phyloP scores from a whole-genome alignment of 2,888 invertebrate species.

The Creontiades dilutus region DNA sequence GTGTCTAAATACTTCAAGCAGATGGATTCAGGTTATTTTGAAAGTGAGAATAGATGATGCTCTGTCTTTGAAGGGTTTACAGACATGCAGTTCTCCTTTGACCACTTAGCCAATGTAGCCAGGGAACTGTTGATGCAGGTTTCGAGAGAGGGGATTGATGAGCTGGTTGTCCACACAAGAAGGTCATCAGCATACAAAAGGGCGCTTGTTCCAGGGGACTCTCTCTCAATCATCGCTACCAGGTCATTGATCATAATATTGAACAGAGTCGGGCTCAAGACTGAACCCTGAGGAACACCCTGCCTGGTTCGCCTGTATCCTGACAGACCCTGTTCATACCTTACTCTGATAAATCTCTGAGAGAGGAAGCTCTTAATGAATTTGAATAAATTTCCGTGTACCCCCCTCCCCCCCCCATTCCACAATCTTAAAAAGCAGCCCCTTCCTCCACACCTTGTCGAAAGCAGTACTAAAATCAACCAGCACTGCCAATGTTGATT shows the following conservation, averaged over 20 bases:
- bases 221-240: slow-evolving; percentile 34
- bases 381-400: slow-evolving; percentile 35
- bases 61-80: slow-evolving; percentile 22
- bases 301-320: slow-evolving; percentile 6
- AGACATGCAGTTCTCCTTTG: not conserved
- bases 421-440: not conserved
- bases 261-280: slow-evolving; percentile 45
- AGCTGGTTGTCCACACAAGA: not conserved
- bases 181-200: slow-evolving; percentile 34
- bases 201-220: slow-evolving; percentile 38
- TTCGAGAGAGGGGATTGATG: not conserved
- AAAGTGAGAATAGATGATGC: slow-evolving; percentile 27
- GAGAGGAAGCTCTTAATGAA: slow-evolving; percentile 50
- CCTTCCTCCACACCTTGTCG: slow-evolving; percentile 25
- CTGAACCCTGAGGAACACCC: not conserved
- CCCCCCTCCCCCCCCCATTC: not conserved
- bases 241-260: slow-evolving; percentile 61
- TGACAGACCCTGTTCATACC: slow-evolving; percentile 29
- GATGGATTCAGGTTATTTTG: slow-evolving; percentile 9
- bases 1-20: not conserved
- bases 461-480: not conserved
- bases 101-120: not conserved
- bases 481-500: not conserved
- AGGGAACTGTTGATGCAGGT: not conserved
- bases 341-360: slow-evolving; percentile 58